A percentile compares a stretch with the other conserved stretches of the same genome.
phyloP scores from a whole-genome alignment of 1,140 invertebrate species.

The Drosophila elegans region DNA sequence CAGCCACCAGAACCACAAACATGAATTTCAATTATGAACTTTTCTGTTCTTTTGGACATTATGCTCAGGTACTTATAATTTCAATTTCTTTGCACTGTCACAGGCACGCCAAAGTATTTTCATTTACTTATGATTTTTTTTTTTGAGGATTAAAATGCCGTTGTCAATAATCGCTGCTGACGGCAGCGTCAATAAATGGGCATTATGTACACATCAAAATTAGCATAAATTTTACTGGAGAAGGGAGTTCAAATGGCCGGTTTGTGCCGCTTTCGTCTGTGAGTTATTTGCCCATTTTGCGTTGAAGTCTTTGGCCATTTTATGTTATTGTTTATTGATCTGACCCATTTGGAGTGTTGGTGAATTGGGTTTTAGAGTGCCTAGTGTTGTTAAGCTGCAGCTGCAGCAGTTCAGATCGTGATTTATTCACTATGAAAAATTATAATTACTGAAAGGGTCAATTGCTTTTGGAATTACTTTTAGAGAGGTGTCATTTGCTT shows the following conservation, averaged over 20 bases:
- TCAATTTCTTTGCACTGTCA: constrained; percentile 40
- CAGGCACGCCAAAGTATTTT: constrained; percentile 76
- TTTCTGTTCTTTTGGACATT: constrained; percentile 75
- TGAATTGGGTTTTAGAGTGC: constrained; percentile 33
- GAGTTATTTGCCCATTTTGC: constrained; percentile 26
- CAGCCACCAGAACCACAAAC: constrained; percentile 57
- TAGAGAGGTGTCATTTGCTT: constrained; percentile 9
- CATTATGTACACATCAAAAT: constrained; percentile 65
- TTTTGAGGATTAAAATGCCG: constrained; percentile 70
- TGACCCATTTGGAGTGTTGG: constrained; percentile 65
- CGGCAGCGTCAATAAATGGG: constrained; percentile 61
- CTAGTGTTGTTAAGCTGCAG: constrained; percentile 21
- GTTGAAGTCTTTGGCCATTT: constrained; percentile 31
- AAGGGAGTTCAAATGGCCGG: constrained; percentile 19
- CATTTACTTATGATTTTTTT: constrained; percentile 50
- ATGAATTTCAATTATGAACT: constrained; percentile 82
- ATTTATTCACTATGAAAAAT: constrained; percentile 14
- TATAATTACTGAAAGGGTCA: constrained; percentile 21
- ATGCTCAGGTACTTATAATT: constrained; percentile 64
- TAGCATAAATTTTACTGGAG: constrained; percentile 68
- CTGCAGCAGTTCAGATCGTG: constrained; percentile 1
- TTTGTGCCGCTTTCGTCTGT: constrained; percentile 27
- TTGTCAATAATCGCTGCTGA: constrained; percentile 60
- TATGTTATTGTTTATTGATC: constrained; percentile 65
- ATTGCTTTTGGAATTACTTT: constrained; percentile 4